These are phyloP conservation scores for Empis stercorea DNA, from an alignment of 2,888 invertebrate species.

Conservation along the genomic window DNA sequence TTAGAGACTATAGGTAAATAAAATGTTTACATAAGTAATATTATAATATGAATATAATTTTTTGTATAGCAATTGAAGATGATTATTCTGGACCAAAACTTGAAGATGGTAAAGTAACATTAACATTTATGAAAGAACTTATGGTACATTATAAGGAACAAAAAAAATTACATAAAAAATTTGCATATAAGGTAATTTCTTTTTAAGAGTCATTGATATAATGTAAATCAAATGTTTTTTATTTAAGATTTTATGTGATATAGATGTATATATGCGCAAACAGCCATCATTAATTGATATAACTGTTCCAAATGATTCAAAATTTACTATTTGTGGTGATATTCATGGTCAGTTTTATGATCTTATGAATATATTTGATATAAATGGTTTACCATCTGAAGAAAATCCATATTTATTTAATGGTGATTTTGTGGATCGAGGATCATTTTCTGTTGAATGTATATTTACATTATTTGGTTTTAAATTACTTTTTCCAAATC, in stretches of 20 bases:
- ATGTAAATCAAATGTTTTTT: constrained; percentile 2
- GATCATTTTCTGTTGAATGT: constrained; percentile 98
- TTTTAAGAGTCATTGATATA: neutral
- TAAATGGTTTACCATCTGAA: constrained; percentile 90
- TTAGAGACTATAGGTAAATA: constrained; percentile 74
- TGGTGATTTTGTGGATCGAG: constrained; percentile 98
- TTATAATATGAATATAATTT: neutral
- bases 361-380: constrained; percentile 90
- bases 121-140: constrained; percentile 77
- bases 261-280: constrained; percentile 68
- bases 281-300: constrained; percentile 87
- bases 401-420: constrained; percentile 97
- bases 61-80: constrained; percentile 72
- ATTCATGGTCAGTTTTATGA: constrained; percentile 99
- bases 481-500: constrained; percentile 88
- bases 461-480: constrained; percentile 95
- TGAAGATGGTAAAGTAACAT: constrained; percentile 75
- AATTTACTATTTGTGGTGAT: constrained; percentile 98
- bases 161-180: constrained; percentile 89
- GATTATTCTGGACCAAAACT: constrained; percentile 86
- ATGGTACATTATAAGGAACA: constrained; percentile 83
- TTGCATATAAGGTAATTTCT: constrained; percentile 74
- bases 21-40: neutral
- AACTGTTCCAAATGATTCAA: constrained; percentile 66
- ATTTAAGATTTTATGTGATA: constrained; percentile 78